A percentile compares a stretch with the other conserved stretches of the same genome.
These are phyloP conservation scores for Pseudococcus jackbeardsleyi DNA, from an alignment of 2,888 invertebrate genomes.

Conservation along the genomic window DNA sequence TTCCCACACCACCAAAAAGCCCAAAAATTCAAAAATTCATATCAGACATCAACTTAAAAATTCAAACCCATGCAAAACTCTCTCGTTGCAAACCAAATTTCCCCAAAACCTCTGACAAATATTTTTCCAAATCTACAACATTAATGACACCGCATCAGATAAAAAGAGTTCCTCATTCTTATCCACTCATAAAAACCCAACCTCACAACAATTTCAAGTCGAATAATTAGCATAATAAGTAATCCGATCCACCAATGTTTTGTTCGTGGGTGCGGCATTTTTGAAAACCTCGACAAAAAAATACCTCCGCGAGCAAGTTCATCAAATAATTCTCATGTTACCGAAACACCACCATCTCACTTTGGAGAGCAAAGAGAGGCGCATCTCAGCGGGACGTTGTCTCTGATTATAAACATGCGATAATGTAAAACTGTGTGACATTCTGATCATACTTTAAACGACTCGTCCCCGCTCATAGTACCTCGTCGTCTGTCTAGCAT, in stretches of 20 bases:
- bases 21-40: no score
- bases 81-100: no score
- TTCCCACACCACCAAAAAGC: no score
- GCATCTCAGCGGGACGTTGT: constrained; percentile 60
- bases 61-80: no score
- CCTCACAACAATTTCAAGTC: neutral
- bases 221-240: constrained; percentile 58
- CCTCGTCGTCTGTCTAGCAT: constrained; percentile 3
- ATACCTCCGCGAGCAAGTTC: constrained; percentile 55
- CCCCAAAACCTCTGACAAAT: no score
- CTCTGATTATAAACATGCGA: constrained; percentile 59
- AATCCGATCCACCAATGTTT: constrained; percentile 47
- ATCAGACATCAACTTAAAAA: no score
- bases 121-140: no score
- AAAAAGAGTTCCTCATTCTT: neutral
- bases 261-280: constrained; percentile 58
- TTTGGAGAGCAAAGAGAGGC: neutral
- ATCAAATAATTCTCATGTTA: constrained; percentile 63
- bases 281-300: constrained; percentile 20
- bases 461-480: neutral
- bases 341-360: neutral
- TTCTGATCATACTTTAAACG: constrained; percentile 62
- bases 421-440: constrained; percentile 64
- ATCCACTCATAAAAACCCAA: neutral
- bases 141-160: neutral